These are phyloP conservation scores for Raphicerus campestris DNA, from an alignment of 2,113 vertebrate genomes.

Conservation along the genomic window DNA sequence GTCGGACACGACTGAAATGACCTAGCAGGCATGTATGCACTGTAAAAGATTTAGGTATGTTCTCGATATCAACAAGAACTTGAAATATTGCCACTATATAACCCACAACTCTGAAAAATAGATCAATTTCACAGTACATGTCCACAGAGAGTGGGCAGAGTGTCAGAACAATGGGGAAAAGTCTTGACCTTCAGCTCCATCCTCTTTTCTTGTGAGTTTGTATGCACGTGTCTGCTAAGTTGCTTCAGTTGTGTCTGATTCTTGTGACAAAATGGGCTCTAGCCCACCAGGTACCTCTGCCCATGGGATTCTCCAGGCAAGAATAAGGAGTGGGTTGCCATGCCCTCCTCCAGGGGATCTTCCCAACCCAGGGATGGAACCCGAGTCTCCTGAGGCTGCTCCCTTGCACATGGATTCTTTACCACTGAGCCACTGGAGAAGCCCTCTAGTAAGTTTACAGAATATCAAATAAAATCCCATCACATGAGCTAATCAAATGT, in stretches of 20 bases:
- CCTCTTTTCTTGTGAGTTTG: neutral
- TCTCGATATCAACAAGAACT: neutral
- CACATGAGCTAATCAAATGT: neutral
- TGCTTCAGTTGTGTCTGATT: neutral
- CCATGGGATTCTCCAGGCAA: neutral
- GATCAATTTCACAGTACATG: neutral
- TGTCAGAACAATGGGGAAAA: neutral
- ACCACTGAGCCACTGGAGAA: neutral
- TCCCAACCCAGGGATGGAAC: neutral
- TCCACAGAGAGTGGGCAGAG: neutral
- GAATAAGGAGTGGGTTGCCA: neutral
- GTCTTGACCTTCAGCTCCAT: neutral
- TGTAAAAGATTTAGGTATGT: neutral
- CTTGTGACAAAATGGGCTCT: accelerated
- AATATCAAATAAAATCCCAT: neutral
- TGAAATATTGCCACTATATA: neutral
- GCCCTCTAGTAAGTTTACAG: neutral
- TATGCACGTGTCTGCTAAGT: neutral
- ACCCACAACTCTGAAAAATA: neutral
- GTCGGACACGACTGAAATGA: accelerated
- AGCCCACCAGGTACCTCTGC: neutral
- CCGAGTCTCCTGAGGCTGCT: neutral
- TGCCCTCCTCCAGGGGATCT: neutral
- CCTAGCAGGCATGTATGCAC: accelerated
- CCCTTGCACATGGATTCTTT: neutral